phyloP scores from a whole-genome alignment of 2,888 invertebrate genomes.

The Homarus gammarus region DNA sequence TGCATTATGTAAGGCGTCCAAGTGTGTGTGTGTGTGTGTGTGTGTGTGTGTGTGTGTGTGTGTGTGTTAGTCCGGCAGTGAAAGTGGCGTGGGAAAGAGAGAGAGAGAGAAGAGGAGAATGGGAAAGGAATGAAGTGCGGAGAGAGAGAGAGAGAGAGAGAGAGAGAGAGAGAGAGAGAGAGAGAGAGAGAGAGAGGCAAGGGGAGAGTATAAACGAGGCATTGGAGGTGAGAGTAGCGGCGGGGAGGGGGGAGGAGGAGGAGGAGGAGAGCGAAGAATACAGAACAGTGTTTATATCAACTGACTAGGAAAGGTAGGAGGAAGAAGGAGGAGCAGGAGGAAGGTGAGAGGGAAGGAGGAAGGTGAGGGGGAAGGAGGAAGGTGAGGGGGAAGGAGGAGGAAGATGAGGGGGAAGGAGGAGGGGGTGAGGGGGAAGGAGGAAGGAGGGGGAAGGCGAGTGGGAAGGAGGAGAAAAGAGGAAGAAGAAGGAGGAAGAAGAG shows the following conservation, averaged over 20 bases:
- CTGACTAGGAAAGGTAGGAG: neutral
- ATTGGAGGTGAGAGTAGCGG: neutral
- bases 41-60: too few relatives aligned
- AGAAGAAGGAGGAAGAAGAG: conserved; percentile 7
- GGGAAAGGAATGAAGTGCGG: neutral
- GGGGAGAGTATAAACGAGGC: too few relatives aligned
- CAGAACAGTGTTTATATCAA: neutral
- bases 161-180: neutral
- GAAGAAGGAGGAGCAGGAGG: neutral
- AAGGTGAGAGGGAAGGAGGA: neutral
- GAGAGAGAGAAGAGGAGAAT: neutral
- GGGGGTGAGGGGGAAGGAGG: neutral
- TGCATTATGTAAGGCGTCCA: conserved; percentile 18
- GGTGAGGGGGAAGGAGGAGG: neutral
- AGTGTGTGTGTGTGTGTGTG: too few relatives aligned
- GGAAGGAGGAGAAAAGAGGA: neutral
- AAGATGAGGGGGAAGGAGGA: neutral
- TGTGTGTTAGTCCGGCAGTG: neutral
- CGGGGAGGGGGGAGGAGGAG: neutral
- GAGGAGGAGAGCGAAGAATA: neutral
- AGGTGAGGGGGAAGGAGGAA: neutral
- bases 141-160: neutral
- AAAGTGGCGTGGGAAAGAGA: neutral
- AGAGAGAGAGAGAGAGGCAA: too few relatives aligned
- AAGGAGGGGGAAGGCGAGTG: neutral